phyloP scores from a whole-genome alignment of 1,140 invertebrate genomes.

The Bombus pascuorum region DNA sequence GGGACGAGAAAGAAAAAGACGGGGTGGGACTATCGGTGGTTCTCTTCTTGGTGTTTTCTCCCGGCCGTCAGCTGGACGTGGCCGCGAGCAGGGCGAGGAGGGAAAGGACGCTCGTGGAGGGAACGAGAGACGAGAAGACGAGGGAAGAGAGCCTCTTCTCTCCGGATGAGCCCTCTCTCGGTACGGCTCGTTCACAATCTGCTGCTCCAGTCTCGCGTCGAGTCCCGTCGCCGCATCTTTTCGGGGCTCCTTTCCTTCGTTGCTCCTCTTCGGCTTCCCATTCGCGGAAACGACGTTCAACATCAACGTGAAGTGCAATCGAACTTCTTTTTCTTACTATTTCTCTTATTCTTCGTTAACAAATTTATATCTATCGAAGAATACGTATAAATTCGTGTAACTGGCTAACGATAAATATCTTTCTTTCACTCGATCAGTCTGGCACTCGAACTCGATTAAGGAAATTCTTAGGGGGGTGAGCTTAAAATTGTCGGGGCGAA shows the following conservation, averaged over 20 bases:
- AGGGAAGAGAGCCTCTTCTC: slow-evolving; percentile 56
- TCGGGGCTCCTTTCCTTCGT: slow-evolving; percentile 56
- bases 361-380: background rate
- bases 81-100: slow-evolving; percentile 33
- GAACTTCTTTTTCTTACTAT: background rate
- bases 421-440: background rate
- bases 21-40: slow-evolving; percentile 53
- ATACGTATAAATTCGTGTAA: background rate
- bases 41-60: slow-evolving; percentile 38
- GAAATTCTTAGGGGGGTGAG: background rate
- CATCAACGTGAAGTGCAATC: background rate
- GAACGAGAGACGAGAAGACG: slow-evolving; percentile 52
- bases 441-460: no score
- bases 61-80: slow-evolving; percentile 43
- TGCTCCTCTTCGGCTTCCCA: background rate
- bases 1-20: slow-evolving; percentile 24
- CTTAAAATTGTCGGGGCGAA: background rate
- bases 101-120: slow-evolving; percentile 24
- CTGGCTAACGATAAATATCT: background rate
- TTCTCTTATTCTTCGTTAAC: background rate
- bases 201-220: slow-evolving; percentile 75
- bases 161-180: slow-evolving; percentile 67
- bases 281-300: slow-evolving; percentile 8
- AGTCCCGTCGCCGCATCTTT: slow-evolving; percentile 75
- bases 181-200: slow-evolving; percentile 65